A percentile compares a stretch with the other conserved stretches of the same genome.
phyloP scores from a whole-genome alignment of 2,113 vertebrate genomes.

The Verasper variegatus region DNA sequence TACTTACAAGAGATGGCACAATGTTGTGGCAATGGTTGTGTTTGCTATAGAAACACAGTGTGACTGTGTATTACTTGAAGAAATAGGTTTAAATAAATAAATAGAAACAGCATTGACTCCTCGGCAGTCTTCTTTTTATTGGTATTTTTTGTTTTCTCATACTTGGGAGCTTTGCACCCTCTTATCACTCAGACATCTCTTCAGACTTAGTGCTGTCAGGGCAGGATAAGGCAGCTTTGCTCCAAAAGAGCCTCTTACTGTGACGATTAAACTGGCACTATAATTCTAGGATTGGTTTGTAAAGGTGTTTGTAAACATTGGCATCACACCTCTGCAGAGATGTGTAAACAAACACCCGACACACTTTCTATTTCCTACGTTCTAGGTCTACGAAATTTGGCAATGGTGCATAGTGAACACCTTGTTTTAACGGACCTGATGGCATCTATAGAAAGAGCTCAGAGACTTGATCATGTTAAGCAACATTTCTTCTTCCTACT shows the following conservation, averaged over 20 bases:
- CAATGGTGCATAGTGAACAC: neutral
- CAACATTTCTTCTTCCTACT: neutral
- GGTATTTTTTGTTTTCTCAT: slow-evolving; percentile 6
- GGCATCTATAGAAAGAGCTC: no score
- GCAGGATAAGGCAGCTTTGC: slow-evolving; percentile 24
- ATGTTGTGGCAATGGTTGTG: no score
- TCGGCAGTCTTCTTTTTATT: slow-evolving; percentile 10
- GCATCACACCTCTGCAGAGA: slow-evolving; percentile 22
- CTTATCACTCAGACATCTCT: slow-evolving; percentile 36
- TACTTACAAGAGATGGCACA: no score
- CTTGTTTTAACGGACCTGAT: no score
- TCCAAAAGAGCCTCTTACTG: slow-evolving; percentile 29
- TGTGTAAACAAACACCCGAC: neutral
- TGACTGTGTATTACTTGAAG: no score
- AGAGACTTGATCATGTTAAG: neutral
- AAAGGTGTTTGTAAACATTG: slow-evolving; percentile 22
- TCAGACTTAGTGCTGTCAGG: slow-evolving; percentile 22
- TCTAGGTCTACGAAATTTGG: neutral
- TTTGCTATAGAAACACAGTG: no score
- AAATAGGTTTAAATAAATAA: no score
- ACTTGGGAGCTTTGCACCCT: neutral
- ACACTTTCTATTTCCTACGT: neutral
- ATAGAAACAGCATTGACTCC: neutral
- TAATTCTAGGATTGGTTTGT: slow-evolving; percentile 17
- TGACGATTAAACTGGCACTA: slow-evolving; percentile 10